Conservation (phyloP, 2,113 vertebrate species). For the Oreotragus oreotragus region DNA sequence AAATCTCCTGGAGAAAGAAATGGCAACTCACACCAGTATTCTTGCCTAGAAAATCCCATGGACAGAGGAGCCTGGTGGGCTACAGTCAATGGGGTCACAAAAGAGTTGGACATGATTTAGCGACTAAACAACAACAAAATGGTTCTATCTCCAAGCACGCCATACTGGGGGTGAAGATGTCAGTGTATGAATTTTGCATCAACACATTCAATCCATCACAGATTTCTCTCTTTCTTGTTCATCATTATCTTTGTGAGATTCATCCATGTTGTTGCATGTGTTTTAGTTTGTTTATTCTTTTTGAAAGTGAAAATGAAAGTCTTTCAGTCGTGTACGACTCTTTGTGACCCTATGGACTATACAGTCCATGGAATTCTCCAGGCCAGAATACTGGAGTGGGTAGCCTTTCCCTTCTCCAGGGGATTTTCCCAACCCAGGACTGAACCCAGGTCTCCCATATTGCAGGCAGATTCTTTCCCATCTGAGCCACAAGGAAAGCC, state of each 20-base stretch:
- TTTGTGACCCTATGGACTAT: background rate
- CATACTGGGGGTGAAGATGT: background rate
- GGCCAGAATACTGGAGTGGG: background rate
- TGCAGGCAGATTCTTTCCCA: background rate
- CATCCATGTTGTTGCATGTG: background rate
- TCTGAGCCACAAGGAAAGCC: background rate
- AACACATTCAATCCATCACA: background rate
- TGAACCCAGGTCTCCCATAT: background rate
- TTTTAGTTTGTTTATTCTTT: background rate
- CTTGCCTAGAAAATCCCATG: background rate
- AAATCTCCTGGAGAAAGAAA: background rate
- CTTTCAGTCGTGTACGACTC: background rate
- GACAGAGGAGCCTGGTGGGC: background rate
- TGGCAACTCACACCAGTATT: background rate
- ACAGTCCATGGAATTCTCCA: background rate
- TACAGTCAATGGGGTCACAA: background rate
- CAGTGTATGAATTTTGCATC: background rate
- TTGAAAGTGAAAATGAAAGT: background rate
- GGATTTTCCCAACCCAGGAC: background rate
- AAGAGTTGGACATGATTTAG: background rate
- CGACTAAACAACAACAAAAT: background rate
- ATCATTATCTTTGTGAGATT: background rate
- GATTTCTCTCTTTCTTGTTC: background rate
- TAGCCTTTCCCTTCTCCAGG: background rate
- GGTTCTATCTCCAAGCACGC: background rate